phyloP scores from a whole-genome alignment of 2,113 vertebrate species.

The Micromys minutus region DNA sequence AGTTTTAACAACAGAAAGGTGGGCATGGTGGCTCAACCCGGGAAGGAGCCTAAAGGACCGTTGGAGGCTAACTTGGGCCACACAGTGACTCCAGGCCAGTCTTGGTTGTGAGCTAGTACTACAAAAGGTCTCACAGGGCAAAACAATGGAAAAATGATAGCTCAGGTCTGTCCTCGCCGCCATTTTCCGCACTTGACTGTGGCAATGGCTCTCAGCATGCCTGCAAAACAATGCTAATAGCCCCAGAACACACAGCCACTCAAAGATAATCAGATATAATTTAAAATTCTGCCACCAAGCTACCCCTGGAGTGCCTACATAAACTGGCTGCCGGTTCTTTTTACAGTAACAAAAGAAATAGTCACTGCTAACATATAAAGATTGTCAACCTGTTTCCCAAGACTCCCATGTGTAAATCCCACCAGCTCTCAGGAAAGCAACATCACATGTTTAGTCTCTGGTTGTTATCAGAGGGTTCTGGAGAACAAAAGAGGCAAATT shows the following conservation, averaged over 20 bases:
- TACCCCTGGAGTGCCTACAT: background rate
- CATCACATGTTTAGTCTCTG: background rate
- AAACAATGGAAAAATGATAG: background rate
- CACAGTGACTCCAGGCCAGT: background rate
- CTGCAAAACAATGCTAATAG: constrained; percentile 34
- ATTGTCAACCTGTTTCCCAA: background rate
- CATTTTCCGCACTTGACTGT: constrained; percentile 2
- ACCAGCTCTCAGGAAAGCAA: background rate
- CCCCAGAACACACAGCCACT: background rate
- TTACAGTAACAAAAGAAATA: constrained; percentile 47
- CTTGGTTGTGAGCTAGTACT: background rate
- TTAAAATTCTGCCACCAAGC: background rate
- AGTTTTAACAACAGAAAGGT: background rate
- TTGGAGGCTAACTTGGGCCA: background rate
- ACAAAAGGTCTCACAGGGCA: background rate
- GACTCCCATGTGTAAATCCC: background rate
- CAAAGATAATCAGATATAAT: constrained; percentile 42
- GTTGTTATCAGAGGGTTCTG: background rate
- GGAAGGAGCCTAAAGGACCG: background rate
- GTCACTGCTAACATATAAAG: background rate
- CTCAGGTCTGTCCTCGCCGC: background rate
- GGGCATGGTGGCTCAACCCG: background rate
- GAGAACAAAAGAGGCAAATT: constrained; percentile 33
- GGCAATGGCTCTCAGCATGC: background rate
- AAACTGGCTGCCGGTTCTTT: background rate